Base-by-base conservation (phyloP, 2,113 vertebrate genomes). In the Clarias gariepinus region DNA sequence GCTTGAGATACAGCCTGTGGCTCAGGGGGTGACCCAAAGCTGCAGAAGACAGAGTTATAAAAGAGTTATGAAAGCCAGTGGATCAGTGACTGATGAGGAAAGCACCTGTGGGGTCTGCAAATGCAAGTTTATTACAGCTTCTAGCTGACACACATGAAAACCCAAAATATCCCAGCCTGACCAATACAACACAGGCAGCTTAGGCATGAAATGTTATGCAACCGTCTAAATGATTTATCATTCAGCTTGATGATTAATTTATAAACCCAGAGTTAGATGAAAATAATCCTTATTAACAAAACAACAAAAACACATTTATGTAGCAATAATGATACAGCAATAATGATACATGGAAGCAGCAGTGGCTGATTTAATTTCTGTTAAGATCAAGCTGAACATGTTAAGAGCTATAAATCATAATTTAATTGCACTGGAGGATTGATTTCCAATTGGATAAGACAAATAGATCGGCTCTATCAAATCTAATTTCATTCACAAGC, bases 41-140 rank as follows among this genome's bases (percentile, higher is more conserved):
- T 95, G 95, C 90, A 92, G 94, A 92, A 91, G 92, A 95, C 90
- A 95, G 77, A 92, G 91, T 89, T 74, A 84, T 74, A 53, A 84
- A 73, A 87, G 52, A 89, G 87, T 85, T 61, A 89, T 82, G 60
- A 79, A 74, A 77, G 78, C 86, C 60, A 83, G 60, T 78, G 86
- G 47, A 87, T 77, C 71, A 57, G 85, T 81, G 53, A 86, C 61
- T 69, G 52, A 74, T 66, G 79, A 64, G 82, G 81, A 81, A 83
- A 57, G 57, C 85, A 87, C 68, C 79, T 82, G 85, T 55, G 68
- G 57, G 58, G 69, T 77, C 80, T 55, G 66, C n/a, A 66, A 55
- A 76, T 76, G 58, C 33, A 82, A 28, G 36, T 47, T 74, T 86
- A 86, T 52, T 52, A 71, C 64, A 16, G n/a, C 64, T 73, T 58